Evolutionary conservation across 1,140 invertebrate genomes (phyloP).

Genomic region (Gryllus bimaculatus): DNA sequence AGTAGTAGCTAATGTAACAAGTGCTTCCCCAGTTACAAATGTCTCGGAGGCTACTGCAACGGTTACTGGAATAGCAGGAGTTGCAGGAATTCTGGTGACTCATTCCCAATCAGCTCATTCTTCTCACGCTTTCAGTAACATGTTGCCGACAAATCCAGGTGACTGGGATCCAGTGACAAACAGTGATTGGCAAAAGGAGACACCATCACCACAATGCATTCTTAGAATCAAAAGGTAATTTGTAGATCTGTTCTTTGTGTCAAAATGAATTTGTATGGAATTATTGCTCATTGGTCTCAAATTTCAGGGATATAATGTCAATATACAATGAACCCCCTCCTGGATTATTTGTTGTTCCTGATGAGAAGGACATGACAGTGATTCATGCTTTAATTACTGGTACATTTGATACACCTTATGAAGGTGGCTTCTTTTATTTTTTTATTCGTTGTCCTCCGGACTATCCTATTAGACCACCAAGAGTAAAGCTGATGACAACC

Average conservation of each 20-base stretch:
- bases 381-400: constrained; percentile 53
- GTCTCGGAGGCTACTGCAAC: not conserved
- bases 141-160: not conserved
- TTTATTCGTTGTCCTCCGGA: constrained; percentile 44
- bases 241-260: not conserved
- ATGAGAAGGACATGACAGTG: constrained; percentile 43
- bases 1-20: not conserved
- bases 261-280: not conserved
- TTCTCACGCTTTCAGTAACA: not conserved
- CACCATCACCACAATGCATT: constrained; percentile 14
- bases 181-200: constrained; percentile 13
- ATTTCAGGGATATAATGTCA: constrained; percentile 44
- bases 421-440: constrained; percentile 55
- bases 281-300: not conserved
- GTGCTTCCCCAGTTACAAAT: not conserved
- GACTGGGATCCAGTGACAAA: constrained; percentile 17
- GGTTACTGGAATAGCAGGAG: not conserved
- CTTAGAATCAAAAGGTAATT: constrained; percentile 19
- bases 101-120: not conserved
- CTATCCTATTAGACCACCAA: constrained; percentile 46
- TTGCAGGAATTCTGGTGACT: constrained; percentile 4
- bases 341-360: constrained; percentile 46
- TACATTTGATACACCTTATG: constrained; percentile 55
- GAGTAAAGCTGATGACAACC: constrained; percentile 52
- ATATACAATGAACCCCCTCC: constrained; percentile 47